A percentile compares a stretch with the other conserved stretches of the same genome.
These are phyloP conservation scores for Rhamphomyia laevipes DNA, from an alignment of 2,888 invertebrate species.

Conservation along the genomic window DNA sequence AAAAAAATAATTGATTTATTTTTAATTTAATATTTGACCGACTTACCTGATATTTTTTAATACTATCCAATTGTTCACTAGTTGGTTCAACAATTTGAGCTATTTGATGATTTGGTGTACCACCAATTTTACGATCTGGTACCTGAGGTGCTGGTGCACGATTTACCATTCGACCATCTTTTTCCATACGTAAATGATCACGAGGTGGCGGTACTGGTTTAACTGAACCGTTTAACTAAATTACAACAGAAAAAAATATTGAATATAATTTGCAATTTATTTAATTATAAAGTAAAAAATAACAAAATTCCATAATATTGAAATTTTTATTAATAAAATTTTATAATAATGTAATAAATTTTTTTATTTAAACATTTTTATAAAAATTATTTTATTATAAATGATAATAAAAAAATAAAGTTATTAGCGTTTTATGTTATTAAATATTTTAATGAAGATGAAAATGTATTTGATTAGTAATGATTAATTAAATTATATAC, in stretches of 20 bases:
- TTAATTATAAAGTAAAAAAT: background rate
- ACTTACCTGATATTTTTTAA: conserved; percentile 79
- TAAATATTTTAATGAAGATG: too few relatives aligned
- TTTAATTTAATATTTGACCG: background rate
- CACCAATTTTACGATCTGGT: conserved; percentile 47
- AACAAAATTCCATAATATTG: too few relatives aligned
- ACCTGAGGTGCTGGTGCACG: conserved; percentile 54
- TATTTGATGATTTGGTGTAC: conserved; percentile 35
- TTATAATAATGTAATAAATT: too few relatives aligned
- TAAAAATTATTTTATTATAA: too few relatives aligned
- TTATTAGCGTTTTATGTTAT: too few relatives aligned
- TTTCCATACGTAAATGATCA: conserved; percentile 51
- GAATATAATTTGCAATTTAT: background rate
- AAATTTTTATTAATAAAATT: too few relatives aligned
- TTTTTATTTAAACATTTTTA: too few relatives aligned
- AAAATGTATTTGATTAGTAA: too few relatives aligned
- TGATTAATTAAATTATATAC: too few relatives aligned
- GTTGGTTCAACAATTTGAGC: conserved; percentile 51
- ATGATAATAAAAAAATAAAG: too few relatives aligned
- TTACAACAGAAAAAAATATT: background rate
- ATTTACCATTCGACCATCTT: conserved; percentile 49
- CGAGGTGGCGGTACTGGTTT: conserved; percentile 45
- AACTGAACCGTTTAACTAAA: conserved; percentile 34
- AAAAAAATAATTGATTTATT: too few relatives aligned
- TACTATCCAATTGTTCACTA: conserved; percentile 80